Base-by-base conservation (phyloP, 1,140 invertebrate species). In the roundworm (Caenorhabditis elegans) region DNA sequence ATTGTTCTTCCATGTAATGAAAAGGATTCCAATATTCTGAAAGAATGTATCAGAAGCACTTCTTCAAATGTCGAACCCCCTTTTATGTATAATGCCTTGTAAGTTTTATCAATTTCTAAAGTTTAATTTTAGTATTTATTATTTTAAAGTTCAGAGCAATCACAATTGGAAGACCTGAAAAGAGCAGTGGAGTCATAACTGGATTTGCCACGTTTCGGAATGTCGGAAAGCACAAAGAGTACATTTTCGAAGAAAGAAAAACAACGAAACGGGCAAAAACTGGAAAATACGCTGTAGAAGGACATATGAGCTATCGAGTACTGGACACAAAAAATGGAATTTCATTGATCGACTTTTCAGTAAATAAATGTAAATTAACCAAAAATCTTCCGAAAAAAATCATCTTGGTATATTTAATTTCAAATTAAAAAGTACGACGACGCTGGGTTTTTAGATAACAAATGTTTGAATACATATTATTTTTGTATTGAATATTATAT, bases 231-330 rank as follows among this genome's bases (percentile, higher is more conserved):
- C 76, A 77, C 46, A 49, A 49, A 19, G 76, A 77, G 36, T 77
- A 77, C 46, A 77, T 77, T 77, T 77, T 77, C 19, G 76, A 49
- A 31, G 76, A 77, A 28, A 36, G 48, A 77, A 77, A 77, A 31
- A 34, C 36, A 8, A 13, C 76, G 6, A 77, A 77, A 53, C 46
- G 76, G 11, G 48, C 48, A 10, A 77, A 53, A 49, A 34, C 10
- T 19, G 76, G 76, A 28, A 77, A 77, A 77, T 77, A 26, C 19
- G 76, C 76, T n/a, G 36, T 77, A 0, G 48, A 49, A 53, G 76
- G 76, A 10, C 46, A 39, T 15, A 53, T 77, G 46, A 53, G 48
- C 17, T 77, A 77, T 51, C 46, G 48, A 17, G 76, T 77, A 2
- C 34, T 77, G 5, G 76, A 39, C 24, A 36, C 46, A 15, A 36